Base-by-base conservation (phyloP, 2,888 invertebrate genomes). In the Tortricodes alternella region DNA sequence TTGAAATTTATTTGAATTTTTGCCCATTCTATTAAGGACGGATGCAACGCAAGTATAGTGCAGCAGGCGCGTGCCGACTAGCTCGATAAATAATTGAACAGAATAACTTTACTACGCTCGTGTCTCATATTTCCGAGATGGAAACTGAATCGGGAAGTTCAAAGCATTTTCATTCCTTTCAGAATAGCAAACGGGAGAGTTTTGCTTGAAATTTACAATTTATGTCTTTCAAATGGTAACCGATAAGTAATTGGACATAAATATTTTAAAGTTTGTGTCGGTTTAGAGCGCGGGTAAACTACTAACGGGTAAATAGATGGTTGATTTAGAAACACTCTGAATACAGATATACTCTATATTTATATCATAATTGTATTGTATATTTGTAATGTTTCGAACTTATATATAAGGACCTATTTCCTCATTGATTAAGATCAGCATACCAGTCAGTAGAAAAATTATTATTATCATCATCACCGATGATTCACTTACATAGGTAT, bases 51-150 rank as follows among this genome's bases (percentile, higher is more conserved):
- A 58, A 60, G 58, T 32, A 35, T 46, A 35, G 41, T 43, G 61
- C 46, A 44, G 34, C 59, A 50, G 48, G 46, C 62, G 63, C 63
- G 56, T 62, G 64, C 48, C 61, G 63, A 64, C 62, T 63, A 62
- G 56, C 60, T 63, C 56, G 60, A 71, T 73, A 74, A 73, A 74
- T 74, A 68, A 71, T 74, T 70, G 67, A 74, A 67, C 64, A 67
- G 69, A 49, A 60, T 56, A 66, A 67, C 65, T 69, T 65, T 62
- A 46, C 63, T 63, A 56, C 62, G 59, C 60, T 60, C 63, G 37
- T 56, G 56, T 56, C 56, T 50, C 56, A 56, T 56, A 56, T 56
- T 70, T 64, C 49, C 50, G 21, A 60, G 62, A 63, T 64, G 63
- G 64, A 64, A 68, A 62, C 64, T 66, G 52, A 48, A 49, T 44